These are phyloP conservation scores for Arrhamphus sclerolepis DNA, from an alignment of 2,797 vertebrate genomes.

Conservation along the genomic window DNA sequence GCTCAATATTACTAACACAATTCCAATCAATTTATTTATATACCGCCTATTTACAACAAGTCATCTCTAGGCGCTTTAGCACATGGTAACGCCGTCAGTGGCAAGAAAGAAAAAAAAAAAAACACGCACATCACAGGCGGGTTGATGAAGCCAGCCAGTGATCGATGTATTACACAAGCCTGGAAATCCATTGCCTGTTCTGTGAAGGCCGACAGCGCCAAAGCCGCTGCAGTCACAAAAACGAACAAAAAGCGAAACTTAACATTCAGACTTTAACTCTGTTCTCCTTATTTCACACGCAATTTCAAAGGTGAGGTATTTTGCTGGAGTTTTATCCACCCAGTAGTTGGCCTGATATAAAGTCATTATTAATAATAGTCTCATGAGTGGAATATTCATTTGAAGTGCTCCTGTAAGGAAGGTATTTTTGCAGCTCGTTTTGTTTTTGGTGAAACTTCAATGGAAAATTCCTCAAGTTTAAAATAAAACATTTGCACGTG, in stretches of 20 bases:
- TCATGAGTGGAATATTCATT: slow-evolving; percentile 38
- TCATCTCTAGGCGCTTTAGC: no score
- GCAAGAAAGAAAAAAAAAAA: no score
- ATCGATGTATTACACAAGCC: slow-evolving; percentile 18
- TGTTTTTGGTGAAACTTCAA: background rate
- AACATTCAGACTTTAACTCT: background rate
- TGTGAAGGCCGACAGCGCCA: background rate
- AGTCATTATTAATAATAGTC: background rate
- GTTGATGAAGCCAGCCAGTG: background rate
- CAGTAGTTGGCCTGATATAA: background rate
- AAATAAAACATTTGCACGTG: slow-evolving; percentile 2
- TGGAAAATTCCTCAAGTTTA: slow-evolving; percentile 10
- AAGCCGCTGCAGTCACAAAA: background rate
- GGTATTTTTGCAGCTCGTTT: slow-evolving; percentile 2
- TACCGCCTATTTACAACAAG: no score
- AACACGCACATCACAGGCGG: background rate
- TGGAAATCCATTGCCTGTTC: slow-evolving; percentile 4
- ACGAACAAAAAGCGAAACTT: slow-evolving; percentile 43
- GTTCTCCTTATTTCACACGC: background rate
- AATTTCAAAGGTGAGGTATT: slow-evolving; percentile 30
- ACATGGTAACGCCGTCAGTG: no score
- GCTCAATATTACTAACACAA: background rate
- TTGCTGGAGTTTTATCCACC: slow-evolving; percentile 49
- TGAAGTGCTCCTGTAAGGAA: background rate
- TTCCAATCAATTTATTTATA: no score